These are phyloP conservation scores for Hypomecis punctinalis DNA, from an alignment of 2,888 invertebrate species.

Conservation along the genomic window DNA sequence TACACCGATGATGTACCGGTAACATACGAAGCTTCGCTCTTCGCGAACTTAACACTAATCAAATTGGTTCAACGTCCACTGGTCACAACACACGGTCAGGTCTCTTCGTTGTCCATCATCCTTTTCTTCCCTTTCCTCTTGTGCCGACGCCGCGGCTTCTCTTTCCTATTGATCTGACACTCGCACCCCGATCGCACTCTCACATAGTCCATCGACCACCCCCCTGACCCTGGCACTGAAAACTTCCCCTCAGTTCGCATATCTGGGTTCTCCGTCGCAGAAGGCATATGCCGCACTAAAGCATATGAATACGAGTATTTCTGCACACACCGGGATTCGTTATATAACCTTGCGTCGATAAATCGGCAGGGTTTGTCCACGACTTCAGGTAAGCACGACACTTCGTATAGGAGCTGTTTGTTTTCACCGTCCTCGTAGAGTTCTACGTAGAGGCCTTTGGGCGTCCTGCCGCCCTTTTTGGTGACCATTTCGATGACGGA, in stretches of 20 bases:
- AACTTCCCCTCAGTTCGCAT: slow-evolving; percentile 72
- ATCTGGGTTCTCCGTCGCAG: slow-evolving; percentile 71
- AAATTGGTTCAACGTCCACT: slow-evolving; percentile 69
- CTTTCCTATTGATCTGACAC: slow-evolving; percentile 88
- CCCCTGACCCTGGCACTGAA: slow-evolving; percentile 82
- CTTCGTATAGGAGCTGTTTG: slow-evolving; percentile 90
- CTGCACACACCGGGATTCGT: slow-evolving; percentile 92
- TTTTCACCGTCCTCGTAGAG: slow-evolving; percentile 90
- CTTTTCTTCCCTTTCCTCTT: slow-evolving; percentile 70
- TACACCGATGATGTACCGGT: slow-evolving; percentile 53
- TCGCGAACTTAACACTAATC: slow-evolving; percentile 47
- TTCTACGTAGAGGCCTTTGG: slow-evolving; percentile 89
- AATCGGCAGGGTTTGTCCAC: slow-evolving; percentile 90
- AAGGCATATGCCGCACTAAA: slow-evolving; percentile 86
- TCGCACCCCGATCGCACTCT: slow-evolving; percentile 93
- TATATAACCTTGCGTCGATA: slow-evolving; percentile 88
- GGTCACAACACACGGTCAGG: slow-evolving; percentile 62
- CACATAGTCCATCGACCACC: slow-evolving; percentile 93
- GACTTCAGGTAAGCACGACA: slow-evolving; percentile 89
- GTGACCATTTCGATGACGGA: slow-evolving; percentile 90
- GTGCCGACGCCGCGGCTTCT: slow-evolving; percentile 71
- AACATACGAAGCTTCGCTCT: slow-evolving; percentile 41
- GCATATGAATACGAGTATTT: slow-evolving; percentile 94
- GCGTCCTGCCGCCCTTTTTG: slow-evolving; percentile 91
- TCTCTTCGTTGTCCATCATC: slow-evolving; percentile 68